Conservation (phyloP, 2,113 vertebrate genomes). For the Seriola rivoliana region DNA sequence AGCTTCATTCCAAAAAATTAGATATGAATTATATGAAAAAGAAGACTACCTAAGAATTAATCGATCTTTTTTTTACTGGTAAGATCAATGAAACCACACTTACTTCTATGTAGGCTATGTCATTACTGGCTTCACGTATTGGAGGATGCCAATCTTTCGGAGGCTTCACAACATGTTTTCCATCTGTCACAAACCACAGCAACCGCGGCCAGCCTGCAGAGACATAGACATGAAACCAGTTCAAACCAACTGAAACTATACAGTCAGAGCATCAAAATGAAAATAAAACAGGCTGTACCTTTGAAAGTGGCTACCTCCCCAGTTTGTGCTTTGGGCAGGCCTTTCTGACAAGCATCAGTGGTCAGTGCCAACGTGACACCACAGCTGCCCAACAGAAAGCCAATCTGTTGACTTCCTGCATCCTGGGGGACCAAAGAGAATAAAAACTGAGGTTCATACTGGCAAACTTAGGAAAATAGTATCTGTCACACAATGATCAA, state of each 20-base stretch:
- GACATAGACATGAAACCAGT: constrained; percentile 28
- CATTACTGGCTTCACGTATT: constrained; percentile 86
- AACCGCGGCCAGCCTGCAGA: constrained; percentile 93
- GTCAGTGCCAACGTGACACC: constrained; percentile 94
- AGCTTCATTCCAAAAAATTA: not conserved
- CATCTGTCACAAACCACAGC: constrained; percentile 96
- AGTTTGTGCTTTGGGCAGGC: constrained; percentile 95
- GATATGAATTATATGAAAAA: not conserved
- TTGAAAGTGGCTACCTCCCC: constrained; percentile 95
- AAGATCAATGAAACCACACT: constrained; percentile 16
- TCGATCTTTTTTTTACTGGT: not conserved
- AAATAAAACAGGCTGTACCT: constrained; percentile 82
- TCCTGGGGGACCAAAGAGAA: constrained; percentile 83
- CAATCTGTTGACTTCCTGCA: constrained; percentile 95
- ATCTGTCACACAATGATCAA: not conserved
- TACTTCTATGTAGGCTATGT: constrained; percentile 95
- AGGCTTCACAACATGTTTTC: constrained; percentile 95
- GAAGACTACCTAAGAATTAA: not conserved
- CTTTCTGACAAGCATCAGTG: constrained; percentile 97
- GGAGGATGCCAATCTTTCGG: constrained; percentile 93
- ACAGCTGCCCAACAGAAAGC: constrained; percentile 96
- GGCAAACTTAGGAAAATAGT: constrained; percentile 7
- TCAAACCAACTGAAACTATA: constrained; percentile 6
- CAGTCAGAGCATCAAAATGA: constrained; percentile 1
- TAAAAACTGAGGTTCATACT: not conserved